Evolutionary conservation across 2,888 invertebrate species (phyloP), one percentile per base, ranked within the genome.

Genomic region (Octonoba sinensis): DNA sequence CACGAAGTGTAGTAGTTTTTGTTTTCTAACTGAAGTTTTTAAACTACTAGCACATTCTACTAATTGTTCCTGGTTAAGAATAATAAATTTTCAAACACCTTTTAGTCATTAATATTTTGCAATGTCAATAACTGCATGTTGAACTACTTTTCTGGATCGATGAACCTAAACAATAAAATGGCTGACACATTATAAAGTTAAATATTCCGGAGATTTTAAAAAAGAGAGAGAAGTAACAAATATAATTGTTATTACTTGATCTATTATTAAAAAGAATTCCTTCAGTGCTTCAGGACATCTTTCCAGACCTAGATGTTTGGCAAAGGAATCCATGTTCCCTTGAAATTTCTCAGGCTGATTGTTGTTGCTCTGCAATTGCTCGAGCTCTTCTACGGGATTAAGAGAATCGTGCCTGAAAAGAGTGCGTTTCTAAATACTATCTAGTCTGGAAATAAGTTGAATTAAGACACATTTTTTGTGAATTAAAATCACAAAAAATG

Each of bases 281-380:
- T 56, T 77, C 20, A 77, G 20, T 4, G 57, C 77, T 46, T 77
- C 77, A 16, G 77, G 62, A 51, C 77, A 70, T 24, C 77, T 51
- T 20, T 77, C 47, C 18, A 70, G 13, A 16, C 70, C 77, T 2
- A 77, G n/a, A 13, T 70, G 70, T 20, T 24, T 18, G 3, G 77
- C 70, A 69, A 77, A 56, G 3, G 22, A 18, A 11, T 54, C 3
- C 18, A 64, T 22, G 20, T 64, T 56, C 13, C 77, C 77, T 15
- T 44, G 54, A 12, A 20, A 54, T 3, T 47, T 6, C 13, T n/a
- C n/a, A 11, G 20, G 24, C 0, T 51, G 51, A 0, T 54, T 64
- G 20, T 54, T 62, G 47, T 36, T 69, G 24, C 64, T 64, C 15
- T 27, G 3, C 15, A 77, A 16, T 11, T n/a, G n/a, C 1, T 57